Evolutionary conservation across 2,113 vertebrate species (phyloP).

Genomic region (Brachyhypopomus occidentalis): DNA sequence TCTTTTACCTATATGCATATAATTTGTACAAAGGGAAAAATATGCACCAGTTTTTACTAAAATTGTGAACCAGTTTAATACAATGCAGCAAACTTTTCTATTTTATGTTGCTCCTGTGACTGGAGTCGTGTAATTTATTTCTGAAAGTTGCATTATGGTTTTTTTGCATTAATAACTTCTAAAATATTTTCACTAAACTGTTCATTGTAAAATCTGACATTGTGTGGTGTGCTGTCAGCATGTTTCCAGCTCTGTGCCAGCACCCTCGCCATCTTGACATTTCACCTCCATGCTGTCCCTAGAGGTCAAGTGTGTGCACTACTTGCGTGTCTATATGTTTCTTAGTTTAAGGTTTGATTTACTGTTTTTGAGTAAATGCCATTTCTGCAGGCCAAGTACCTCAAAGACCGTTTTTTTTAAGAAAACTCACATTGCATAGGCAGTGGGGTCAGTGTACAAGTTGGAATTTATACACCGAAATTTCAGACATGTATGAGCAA

Average conservation of each 20-base stretch:
- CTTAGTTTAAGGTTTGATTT: background rate
- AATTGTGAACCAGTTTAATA: slow-evolving; percentile 55
- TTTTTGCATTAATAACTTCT: slow-evolving; percentile 31
- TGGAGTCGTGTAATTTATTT: slow-evolving; percentile 53
- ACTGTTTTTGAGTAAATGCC: slow-evolving; percentile 10
- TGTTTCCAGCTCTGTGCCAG: background rate
- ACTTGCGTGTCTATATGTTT: slow-evolving; percentile 11
- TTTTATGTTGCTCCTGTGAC: slow-evolving; percentile 48
- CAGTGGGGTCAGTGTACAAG: background rate
- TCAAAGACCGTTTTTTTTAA: slow-evolving; percentile 16
- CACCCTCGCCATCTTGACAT: background rate
- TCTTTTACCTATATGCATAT: slow-evolving; percentile 46
- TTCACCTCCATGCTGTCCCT: slow-evolving; percentile 12
- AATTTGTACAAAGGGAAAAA: slow-evolving; percentile 56
- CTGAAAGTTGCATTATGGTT: slow-evolving; percentile 22
- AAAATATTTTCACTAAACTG: slow-evolving; percentile 24
- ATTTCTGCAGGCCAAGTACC: background rate
- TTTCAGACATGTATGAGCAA: background rate
- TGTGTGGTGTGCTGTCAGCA: slow-evolving; percentile 40
- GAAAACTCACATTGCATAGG: slow-evolving; percentile 1
- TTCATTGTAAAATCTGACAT: slow-evolving; percentile 44
- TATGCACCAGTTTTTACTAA: slow-evolving; percentile 58
- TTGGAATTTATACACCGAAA: slow-evolving; percentile 1
- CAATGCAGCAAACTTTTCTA: slow-evolving; percentile 49
- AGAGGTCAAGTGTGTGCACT: slow-evolving; percentile 19